Percentiles rank a stretch among this genome's conserved stretches.
phyloP scores from a whole-genome alignment of 2,113 vertebrate genomes.

The Halichoerus grypus region DNA sequence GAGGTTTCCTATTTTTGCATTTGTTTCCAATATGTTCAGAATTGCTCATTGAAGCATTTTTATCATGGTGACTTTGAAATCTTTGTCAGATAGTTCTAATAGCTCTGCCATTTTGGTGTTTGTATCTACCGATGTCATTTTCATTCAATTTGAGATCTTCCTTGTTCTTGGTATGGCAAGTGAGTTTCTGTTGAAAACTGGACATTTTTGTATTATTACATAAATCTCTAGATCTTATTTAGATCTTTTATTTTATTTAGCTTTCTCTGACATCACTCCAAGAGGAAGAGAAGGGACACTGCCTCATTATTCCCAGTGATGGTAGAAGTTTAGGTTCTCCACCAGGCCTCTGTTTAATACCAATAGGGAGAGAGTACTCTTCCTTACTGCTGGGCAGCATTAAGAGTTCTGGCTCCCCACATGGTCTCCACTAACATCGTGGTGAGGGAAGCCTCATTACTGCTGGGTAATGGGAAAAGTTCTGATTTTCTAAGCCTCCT shows the following conservation, averaged over 20 bases:
- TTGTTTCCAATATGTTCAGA: neutral
- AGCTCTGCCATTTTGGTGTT: neutral
- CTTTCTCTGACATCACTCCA: neutral
- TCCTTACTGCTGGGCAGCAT: neutral
- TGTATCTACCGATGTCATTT: neutral
- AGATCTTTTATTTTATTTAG: neutral
- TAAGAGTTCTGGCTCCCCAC: neutral
- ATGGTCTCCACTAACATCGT: neutral
- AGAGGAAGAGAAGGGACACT: neutral
- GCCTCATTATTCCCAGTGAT: neutral
- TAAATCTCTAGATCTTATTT: neutral
- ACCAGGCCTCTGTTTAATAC: neutral
- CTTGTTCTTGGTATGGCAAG: neutral
- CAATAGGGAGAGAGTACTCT: rapidly evolving
- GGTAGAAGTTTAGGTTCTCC: neutral
- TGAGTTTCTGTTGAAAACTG: neutral
- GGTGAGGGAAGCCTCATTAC: neutral
- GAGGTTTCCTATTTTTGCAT: neutral
- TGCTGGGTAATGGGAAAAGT: neutral
- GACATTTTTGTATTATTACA: neutral
- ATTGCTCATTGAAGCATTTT: neutral
- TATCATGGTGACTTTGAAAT: neutral
- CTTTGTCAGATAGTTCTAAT: neutral
- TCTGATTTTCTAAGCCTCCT: neutral
- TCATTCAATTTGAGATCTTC: neutral